A percentile compares a stretch with the other conserved stretches of the same genome.
Evolutionary conservation across 2,113 vertebrate genomes (phyloP).

Genomic region (Lucifuga dentata): DNA sequence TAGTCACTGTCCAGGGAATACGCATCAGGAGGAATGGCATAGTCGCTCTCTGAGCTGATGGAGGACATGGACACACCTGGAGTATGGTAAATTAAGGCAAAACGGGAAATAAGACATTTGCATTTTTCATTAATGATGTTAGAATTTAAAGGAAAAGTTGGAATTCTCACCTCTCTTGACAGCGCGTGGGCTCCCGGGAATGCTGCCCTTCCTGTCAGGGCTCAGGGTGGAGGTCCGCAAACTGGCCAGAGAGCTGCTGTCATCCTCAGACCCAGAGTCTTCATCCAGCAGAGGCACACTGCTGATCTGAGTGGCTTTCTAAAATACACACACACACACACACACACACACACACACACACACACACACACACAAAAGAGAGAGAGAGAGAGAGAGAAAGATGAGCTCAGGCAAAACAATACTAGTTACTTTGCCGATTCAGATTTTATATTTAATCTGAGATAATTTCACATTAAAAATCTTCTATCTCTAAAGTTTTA

Average conservation of each 20-base stretch:
- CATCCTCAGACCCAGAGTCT: conserved; percentile 91
- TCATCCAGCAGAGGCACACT: conserved; percentile 88
- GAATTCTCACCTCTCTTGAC: conserved; percentile 86
- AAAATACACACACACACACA: conserved; percentile 12
- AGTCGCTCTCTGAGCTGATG: conserved; percentile 91
- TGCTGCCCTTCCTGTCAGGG: conserved; percentile 84
- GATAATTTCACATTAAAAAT: too few relatives aligned
- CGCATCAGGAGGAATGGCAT: conserved; percentile 92
- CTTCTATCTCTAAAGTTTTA: too few relatives aligned
- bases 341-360: rapidly evolving
- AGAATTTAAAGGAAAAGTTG: too few relatives aligned
- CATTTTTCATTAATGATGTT: too few relatives aligned
- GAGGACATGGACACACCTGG: conserved; percentile 92
- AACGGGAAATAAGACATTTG: too few relatives aligned
- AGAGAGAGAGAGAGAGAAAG: neutral
- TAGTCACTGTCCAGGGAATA: conserved; percentile 90
- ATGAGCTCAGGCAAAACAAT: neutral
- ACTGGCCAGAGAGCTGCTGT: conserved; percentile 89
- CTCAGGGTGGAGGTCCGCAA: conserved; percentile 85
- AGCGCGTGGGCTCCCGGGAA: conserved; percentile 89
- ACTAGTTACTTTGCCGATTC: too few relatives aligned
- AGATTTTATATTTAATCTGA: too few relatives aligned
- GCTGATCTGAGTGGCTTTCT: conserved; percentile 94
- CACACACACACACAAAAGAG: rapidly evolving
- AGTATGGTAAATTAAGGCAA: neutral